phyloP scores from a whole-genome alignment of 2,888 invertebrate genomes.

The Agrochola macilenta region DNA sequence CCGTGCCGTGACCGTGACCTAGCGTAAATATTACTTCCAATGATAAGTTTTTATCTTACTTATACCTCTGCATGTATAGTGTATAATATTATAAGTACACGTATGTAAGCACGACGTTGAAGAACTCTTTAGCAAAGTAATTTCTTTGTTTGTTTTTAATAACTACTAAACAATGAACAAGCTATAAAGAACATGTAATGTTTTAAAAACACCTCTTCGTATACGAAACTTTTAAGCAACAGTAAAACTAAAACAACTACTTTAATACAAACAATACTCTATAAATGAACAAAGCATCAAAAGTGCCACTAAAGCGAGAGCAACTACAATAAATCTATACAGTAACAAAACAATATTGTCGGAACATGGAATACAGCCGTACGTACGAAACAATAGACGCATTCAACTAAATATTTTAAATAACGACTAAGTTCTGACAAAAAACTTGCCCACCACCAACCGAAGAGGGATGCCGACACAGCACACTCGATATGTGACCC shows the following conservation, averaged over 20 bases:
- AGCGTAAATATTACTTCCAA: constrained; percentile 2
- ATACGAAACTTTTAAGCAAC: constrained; percentile 40
- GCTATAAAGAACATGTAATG: constrained; percentile 19
- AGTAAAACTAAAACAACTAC: constrained; percentile 52
- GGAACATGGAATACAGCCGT: constrained; percentile 75
- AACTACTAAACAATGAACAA: constrained; percentile 22
- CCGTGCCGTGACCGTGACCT: constrained; percentile 45
- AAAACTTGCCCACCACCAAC: constrained; percentile 80
- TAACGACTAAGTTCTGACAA: constrained; percentile 78
- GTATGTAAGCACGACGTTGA: neutral
- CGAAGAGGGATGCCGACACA: constrained; percentile 75
- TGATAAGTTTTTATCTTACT: neutral
- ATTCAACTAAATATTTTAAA: constrained; percentile 81
- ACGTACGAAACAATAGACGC: constrained; percentile 79
- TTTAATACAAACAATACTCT: constrained; percentile 57
- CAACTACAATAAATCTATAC: constrained; percentile 76
- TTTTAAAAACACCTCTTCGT: constrained; percentile 19
- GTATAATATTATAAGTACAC: neutral
- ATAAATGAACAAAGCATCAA: constrained; percentile 64
- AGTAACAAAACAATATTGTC: constrained; percentile 71
- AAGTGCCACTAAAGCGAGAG: constrained; percentile 60
- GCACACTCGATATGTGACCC: constrained; percentile 61
- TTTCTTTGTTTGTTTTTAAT: constrained; percentile 1
- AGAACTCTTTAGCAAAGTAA: neutral
- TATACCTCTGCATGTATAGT: neutral